These are phyloP conservation scores for Lasioglossum marginatum DNA, from an alignment of 2,888 invertebrate genomes.

Conservation along the genomic window DNA sequence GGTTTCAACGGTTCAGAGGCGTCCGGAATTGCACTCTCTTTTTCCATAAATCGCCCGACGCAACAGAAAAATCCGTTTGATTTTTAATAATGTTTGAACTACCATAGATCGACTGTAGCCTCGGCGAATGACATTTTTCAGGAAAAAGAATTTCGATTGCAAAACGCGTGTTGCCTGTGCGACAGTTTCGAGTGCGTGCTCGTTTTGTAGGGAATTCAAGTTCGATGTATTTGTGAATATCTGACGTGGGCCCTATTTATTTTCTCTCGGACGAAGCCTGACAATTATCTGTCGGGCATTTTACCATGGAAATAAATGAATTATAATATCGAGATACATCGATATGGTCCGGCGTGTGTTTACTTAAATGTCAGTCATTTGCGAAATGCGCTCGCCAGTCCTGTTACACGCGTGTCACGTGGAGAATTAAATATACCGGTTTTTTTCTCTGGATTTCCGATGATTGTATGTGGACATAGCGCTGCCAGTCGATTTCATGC, in stretches of 20 bases:
- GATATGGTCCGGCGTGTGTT: background rate
- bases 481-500: background rate
- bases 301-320: conserved; percentile 15
- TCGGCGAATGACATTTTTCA: background rate
- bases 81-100: background rate
- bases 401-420: no score
- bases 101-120: background rate
- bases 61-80: background rate
- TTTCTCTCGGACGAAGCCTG: conserved; percentile 1
- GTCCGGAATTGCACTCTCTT: background rate
- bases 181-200: background rate
- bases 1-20: conserved; percentile 5
- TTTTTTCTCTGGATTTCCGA: background rate
- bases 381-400: background rate
- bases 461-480: background rate
- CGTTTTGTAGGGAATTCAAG: background rate
- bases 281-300: conserved; percentile 1
- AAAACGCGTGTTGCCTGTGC: background rate
- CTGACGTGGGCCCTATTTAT: conserved; percentile 6
- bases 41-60: conserved; percentile 10
- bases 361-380: conserved; percentile 18
- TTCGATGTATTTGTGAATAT: background rate
- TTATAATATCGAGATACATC: conserved; percentile 2
- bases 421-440: conserved; percentile 4
- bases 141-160: background rate